phyloP scores from a whole-genome alignment of 2,113 vertebrate species.

The Eidolon helvum region DNA sequence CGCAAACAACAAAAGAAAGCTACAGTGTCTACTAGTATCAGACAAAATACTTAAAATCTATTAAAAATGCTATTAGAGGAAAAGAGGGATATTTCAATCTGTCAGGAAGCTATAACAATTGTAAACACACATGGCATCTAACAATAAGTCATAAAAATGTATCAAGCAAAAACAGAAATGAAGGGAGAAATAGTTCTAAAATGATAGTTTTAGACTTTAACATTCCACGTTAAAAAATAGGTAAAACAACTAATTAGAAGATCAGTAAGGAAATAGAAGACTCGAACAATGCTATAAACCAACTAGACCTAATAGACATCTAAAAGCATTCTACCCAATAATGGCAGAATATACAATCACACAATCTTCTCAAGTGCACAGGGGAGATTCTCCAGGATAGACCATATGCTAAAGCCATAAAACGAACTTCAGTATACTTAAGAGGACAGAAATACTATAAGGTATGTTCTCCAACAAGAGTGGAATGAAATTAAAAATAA shows the following conservation, averaged over 20 bases:
- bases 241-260: neutral
- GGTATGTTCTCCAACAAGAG: neutral
- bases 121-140: neutral
- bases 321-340: neutral
- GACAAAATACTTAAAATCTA: neutral
- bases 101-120: neutral
- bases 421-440: neutral
- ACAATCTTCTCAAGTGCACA: neutral
- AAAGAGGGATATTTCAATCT: neutral
- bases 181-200: neutral
- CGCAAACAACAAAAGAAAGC: neutral
- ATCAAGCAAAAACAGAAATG: neutral
- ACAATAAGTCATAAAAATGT: neutral
- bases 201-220: neutral
- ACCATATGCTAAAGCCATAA: neutral
- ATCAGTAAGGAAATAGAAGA: neutral
- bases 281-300: neutral
- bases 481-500: neutral
- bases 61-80: neutral
- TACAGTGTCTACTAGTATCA: neutral
- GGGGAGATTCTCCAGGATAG: neutral
- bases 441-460: neutral
- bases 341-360: neutral
- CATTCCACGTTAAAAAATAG: neutral
- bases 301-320: neutral